Percentiles rank a stretch among this genome's conserved stretches.
phyloP scores from a whole-genome alignment of 2,888 invertebrate genomes.

The Pyrochroa serraticornis region DNA sequence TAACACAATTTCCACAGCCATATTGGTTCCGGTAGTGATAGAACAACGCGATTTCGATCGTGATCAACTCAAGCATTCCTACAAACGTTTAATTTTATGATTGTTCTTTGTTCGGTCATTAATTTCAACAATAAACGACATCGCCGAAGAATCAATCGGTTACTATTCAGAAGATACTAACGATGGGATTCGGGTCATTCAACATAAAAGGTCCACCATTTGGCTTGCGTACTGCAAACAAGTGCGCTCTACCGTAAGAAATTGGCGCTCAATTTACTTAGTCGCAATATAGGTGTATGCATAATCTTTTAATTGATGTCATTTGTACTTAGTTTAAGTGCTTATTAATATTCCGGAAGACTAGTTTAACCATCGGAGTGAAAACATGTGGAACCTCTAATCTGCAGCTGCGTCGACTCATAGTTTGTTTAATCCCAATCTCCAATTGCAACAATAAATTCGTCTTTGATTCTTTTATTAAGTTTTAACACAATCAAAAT shows the following conservation, averaged over 20 bases:
- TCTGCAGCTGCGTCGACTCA: too few relatives aligned
- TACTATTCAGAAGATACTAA: too few relatives aligned
- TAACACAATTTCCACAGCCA: not conserved
- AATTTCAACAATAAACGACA: too few relatives aligned
- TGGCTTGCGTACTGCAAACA: slow-evolving; percentile 13
- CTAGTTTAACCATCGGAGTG: too few relatives aligned
- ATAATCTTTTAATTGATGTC: not conserved
- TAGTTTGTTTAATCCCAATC: too few relatives aligned
- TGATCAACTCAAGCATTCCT: slow-evolving; percentile 14
- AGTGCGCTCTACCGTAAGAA: slow-evolving; percentile 14
- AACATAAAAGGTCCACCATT: slow-evolving; percentile 12
- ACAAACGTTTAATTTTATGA: slow-evolving; percentile 16
- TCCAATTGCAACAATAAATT: too few relatives aligned
- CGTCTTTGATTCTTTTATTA: too few relatives aligned
- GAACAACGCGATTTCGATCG: slow-evolving; percentile 15
- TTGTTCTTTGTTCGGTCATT: slow-evolving; percentile 10
- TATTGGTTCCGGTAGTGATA: slow-evolving; percentile 8
- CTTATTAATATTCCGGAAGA: too few relatives aligned
- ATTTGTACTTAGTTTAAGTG: too few relatives aligned
- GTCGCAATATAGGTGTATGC: slow-evolving; percentile 1
- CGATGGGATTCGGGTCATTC: slow-evolving; percentile 11
- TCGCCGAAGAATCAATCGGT: too few relatives aligned
- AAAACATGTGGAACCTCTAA: too few relatives aligned
- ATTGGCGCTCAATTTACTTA: slow-evolving; percentile 18
- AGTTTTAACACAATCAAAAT: too few relatives aligned